Base-by-base conservation (phyloP, 2,797 vertebrate species). In the Gorsachius magnificus region DNA sequence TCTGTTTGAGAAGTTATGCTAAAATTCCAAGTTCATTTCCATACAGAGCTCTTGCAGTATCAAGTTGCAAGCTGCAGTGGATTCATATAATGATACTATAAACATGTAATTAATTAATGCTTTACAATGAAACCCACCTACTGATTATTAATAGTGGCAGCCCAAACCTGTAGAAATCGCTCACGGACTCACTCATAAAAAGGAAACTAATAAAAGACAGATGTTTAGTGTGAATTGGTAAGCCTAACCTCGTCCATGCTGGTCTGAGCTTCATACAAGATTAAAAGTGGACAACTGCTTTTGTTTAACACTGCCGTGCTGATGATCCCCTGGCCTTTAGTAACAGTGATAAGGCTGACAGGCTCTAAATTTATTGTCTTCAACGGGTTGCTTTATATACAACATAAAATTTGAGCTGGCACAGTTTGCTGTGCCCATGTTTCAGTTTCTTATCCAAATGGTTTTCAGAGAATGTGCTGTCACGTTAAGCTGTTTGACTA, bases 311-410 rank as follows among this genome's bases (percentile, higher is more conserved):
- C 82, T 8, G 38, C 78, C 28, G 43, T 6, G 22, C 57, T 17
- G 65, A 88, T 72, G 78, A 96, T 94, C 90, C 93, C 64, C 83
- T 70, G 90, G 94, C 88, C 97, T 96, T 97, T 96, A 81, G 65
- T 54, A 93, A 81, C 57, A 86, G 90, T 24, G 58, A 95, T 92
- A 96, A 90, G 85, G 87, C 50, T 91, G 87, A 94, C 95, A 95
- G 90, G 71, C 95, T 87, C 86, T 31, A 79, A 94, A 96, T 97
- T 89, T 94, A 96, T 97, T 87, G 91, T 85, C 95, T 91, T 96
- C 90, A 94, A 82, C 88, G 83, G 87, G 95, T 96, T 97, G 93
- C 95, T 97, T 96, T 95, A 97, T 97, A 97, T 95, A 97, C 91
- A 96, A 75, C 96, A 95, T 72, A 95, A 94, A 85, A 82, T 94